Percentiles rank a stretch among this genome's conserved stretches.
Evolutionary conservation across 2,797 vertebrate species (phyloP).

Genomic region (Pangasius djambal): DNA sequence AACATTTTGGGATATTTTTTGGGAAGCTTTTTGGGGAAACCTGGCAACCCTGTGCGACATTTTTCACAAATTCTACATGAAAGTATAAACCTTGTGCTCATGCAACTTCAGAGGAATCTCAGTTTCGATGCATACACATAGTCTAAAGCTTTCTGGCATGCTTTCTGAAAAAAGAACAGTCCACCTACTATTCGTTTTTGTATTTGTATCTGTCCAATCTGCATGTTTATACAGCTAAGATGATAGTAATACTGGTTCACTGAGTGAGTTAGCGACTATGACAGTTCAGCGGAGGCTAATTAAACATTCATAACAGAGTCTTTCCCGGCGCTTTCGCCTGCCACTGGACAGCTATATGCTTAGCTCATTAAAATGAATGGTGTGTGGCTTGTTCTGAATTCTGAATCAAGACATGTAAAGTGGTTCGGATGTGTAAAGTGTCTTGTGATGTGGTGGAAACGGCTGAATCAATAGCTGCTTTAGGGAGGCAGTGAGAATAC

Average conservation of each 20-base stretch:
- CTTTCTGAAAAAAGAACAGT: background rate
- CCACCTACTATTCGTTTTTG: background rate
- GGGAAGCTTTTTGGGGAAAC: background rate
- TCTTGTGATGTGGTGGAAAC: background rate
- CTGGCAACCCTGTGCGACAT: background rate
- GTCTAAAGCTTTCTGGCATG: background rate
- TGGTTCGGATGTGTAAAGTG: background rate
- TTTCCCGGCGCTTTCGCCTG: background rate
- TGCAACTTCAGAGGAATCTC: background rate
- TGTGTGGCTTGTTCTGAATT: background rate
- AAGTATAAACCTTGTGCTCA: background rate
- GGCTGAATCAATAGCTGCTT: constrained; percentile 40
- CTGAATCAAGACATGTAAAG: background rate
- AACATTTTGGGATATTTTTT: background rate
- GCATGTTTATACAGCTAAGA: background rate
- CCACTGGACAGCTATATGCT: background rate
- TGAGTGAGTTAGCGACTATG: background rate
- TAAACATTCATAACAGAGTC: background rate
- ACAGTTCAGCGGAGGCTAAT: background rate
- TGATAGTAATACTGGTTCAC: background rate
- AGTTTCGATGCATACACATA: too few species aligned
- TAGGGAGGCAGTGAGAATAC: constrained; percentile 25
- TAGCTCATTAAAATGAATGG: background rate
- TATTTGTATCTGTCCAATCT: background rate
- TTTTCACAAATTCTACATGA: background rate